These are phyloP conservation scores for Ceratosolen fusciceps DNA, from an alignment of 1,140 invertebrate species.

Conservation along the genomic window DNA sequence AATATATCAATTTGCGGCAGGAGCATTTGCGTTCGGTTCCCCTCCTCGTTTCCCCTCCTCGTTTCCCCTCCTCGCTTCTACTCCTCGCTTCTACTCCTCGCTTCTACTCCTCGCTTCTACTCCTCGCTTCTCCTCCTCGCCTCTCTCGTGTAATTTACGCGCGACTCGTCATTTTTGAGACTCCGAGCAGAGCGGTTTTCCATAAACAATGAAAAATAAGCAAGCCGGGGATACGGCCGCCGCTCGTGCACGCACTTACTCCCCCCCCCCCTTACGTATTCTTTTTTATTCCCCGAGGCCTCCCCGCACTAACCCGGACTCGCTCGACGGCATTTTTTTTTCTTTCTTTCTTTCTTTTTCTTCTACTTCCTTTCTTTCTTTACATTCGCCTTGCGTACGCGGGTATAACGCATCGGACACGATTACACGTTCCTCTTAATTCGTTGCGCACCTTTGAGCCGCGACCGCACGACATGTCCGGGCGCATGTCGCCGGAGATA, in stretches of 20 bases:
- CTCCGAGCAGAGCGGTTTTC: neutral
- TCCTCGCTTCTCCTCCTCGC: neutral
- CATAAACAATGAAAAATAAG: neutral
- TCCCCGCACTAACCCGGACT: too few species aligned
- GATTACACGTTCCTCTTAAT: slow-evolving; percentile 11
- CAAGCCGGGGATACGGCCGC: neutral
- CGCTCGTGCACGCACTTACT: neutral
- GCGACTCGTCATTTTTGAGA: neutral
- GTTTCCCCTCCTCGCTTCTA: too few species aligned
- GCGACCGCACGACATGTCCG: neutral
- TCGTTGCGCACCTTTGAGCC: neutral
- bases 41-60: too few species aligned
- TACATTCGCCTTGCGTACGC: neutral
- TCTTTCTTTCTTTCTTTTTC: neutral
- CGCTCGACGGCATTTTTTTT: too few species aligned
- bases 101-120: too few species aligned
- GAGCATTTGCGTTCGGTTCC: neutral
- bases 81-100: too few species aligned
- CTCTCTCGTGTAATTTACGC: neutral
- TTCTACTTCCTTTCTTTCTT: neutral
- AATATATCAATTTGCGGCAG: neutral
- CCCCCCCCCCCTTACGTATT: too few species aligned
- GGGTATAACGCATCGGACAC: neutral
- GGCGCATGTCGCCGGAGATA: neutral
- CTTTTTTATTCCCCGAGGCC: too few species aligned